Evolutionary conservation across 92 coral and sea anemone genomes (phyloP), one percentile per base, ranked within the genome.

Genomic region (Porites cylindrica): DNA sequence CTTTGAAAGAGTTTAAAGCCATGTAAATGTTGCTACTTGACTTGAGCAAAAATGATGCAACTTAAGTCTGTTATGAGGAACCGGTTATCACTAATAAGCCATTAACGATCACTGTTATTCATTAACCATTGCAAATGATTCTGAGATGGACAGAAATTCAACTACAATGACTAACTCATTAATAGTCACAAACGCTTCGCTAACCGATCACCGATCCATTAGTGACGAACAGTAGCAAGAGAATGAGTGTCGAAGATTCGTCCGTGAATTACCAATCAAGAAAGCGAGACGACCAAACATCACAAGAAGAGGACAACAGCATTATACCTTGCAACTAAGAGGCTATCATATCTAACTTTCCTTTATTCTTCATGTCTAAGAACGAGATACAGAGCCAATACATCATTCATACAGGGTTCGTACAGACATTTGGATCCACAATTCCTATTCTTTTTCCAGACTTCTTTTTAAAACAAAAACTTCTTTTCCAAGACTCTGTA

Each of bases 1-100:
- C 82, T 91, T 84, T 87, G 90, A 90, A 83, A 91, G 59, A 58
- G 85, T 76, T 88, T 73, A 62, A 73, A 74, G 87, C 81, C 87
- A 8, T 52, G 87, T 19, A 51, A 83, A 83, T 83, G 87, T 73
- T 75, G 76, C 73, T 52, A 73, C 81, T 24, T 67, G 65, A 50
- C 6, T 56, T 8, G 1, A 43, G 11, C 26, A 69, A 11, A 20
- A 23, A 69, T 69, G 21, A 61, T 26, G 26, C 52, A 77, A 59
- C 26, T 10, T 21, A 26, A 50, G 51, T 53, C 38, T 8, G 8
- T 17, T 2, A 11, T 18, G 43, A 7, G 18, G 4, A 32, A 74
- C 7, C 14, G 10, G 1, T 51, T 51, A 14, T 32, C 19, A 69
- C 17, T 26, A 12, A 19, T 54, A 20, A 3, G 18, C 14, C 43